Percentiles rank a stretch among this genome's conserved stretches.
Conservation (phyloP, 2,113 vertebrate genomes). For the Coptodon bakossiorum region DNA sequence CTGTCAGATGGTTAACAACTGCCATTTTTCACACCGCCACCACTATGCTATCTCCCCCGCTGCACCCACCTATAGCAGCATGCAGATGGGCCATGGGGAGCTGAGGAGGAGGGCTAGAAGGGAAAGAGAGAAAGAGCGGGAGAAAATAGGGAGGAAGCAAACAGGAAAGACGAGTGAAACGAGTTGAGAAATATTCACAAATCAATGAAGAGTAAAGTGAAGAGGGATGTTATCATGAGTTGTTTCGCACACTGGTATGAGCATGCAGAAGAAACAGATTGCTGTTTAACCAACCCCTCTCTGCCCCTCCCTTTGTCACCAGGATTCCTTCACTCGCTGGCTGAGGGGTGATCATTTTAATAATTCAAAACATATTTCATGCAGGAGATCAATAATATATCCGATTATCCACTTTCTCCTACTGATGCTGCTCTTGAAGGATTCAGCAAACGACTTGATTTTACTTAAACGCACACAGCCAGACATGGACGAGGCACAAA, state of each 20-base stretch:
- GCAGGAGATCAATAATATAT: conserved; percentile 62
- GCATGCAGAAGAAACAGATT: conserved; percentile 10
- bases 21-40: conserved; percentile 62
- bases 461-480: not conserved
- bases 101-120: not conserved
- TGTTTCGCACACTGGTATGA: not conserved
- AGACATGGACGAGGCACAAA: not conserved
- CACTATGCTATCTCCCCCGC: conserved; percentile 46
- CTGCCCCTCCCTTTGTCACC: not conserved
- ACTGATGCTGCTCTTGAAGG: conserved; percentile 11
- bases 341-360: conserved; percentile 42
- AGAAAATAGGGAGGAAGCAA: not conserved
- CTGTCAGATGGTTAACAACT: conserved; percentile 69
- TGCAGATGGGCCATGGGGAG: conserved; percentile 51
- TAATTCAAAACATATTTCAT: conserved; percentile 59
- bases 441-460: not conserved
- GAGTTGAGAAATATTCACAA: not conserved
- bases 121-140: not conserved
- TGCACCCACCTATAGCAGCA: conserved; percentile 51
- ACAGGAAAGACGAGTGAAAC: not conserved
- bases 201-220: conserved; percentile 6
- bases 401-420: conserved; percentile 36
- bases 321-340: conserved; percentile 23
- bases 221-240: not conserved
- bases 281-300: not conserved